Evolutionary conservation across 2,797 vertebrate genomes (phyloP), one percentile per base, ranked within the genome.

Genomic region (Muraenolepis orangiensis): DNA sequence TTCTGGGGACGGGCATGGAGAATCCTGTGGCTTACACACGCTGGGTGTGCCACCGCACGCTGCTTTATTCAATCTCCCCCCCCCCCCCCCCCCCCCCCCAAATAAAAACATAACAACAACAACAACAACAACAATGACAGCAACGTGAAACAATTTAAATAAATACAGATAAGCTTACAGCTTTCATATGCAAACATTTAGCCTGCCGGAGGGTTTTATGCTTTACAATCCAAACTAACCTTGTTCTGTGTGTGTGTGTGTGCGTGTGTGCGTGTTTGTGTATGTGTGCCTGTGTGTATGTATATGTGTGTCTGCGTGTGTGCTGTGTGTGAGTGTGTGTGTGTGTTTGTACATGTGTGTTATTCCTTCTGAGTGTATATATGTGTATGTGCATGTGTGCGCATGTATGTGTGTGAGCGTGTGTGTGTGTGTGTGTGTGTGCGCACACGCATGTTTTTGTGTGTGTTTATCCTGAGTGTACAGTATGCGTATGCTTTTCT

Each of bases 161-260:
- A 51, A 51, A 51, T 51, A n/a, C 10, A 46, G 40, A 46, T 46
- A 46, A 46, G 46, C 46, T 51, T 51, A 51, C 18, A 4, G 18
- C 46, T 51, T 51, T n/a, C 46, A 51, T n/a, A 51, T 51, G 12
- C 40, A 46, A 46, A 46, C 40, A 18, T 46, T 46, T 46, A 3
- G 18, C 46, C 46, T 51, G 46, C 46, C 46, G 46, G 61, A 16
- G 86, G 87, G 81, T 83, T 89, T 84, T 76, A 36, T 78, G 73
- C 82, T 88, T 87, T 87, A 89, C 88, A 86, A 85, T 88, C 77
- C 88, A 87, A 86, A 86, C 87, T 86, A 81, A 87, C 87, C 86
- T 86, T 81, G 11, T 14, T 11, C 10, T 38, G 69, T 38, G 23
- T 36, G 34, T 14, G 16, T 69, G 30, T 69, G 32, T 46, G 38